Base-by-base conservation (phyloP, 2,888 invertebrate species). In the Pasiphila rectangulata region DNA sequence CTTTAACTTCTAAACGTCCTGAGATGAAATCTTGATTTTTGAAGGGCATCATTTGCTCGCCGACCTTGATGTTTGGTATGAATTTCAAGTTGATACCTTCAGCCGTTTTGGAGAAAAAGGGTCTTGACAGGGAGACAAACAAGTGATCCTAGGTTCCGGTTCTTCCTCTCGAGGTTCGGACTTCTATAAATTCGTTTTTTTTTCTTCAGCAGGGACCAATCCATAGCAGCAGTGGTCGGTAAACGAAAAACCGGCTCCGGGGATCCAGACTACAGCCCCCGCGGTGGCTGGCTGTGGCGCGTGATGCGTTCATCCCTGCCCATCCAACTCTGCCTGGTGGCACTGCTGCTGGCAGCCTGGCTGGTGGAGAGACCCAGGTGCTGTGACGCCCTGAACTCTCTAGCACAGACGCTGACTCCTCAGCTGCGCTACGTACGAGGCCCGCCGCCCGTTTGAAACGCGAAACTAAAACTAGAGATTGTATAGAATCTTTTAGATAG, bases 391-490 rank as follows among this genome's bases (percentile, higher is more conserved):
- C 90, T 94, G 65, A 94, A 95, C 83, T 94, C 93, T 43, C 90
- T 94, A 55, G 93, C 93, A 39, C 90, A 94, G 64, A 93, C 94
- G 0, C 81, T 95, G 25, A 92, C 93, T n/a, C 95, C 95, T 3
- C 94, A 95, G 67, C 86, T 96, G 45, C 92, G 94, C 61, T 95
- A 95, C 75, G 92, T 95, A n/a, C 91, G 93, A 50, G 95, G 95
- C 54, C 95, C 95, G 6, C 95, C 95, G 12, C 95, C 96, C 4
- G 92, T 94, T 59, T 95, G 91, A 92, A 73, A 32, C 13, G 10
- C 32, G 2, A 9, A n/a, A 32, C 2, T 30, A 30, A 15, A 30
- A 15, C 15, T 4, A n/a, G 13, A 30, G 15, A 30, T 15, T 30
- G 30, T 13, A 15, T 15, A 15, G 7, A 15, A 27, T 3, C 2